Evolutionary conservation across 1,140 invertebrate genomes (phyloP).

Genomic region (Mycetomoellerius zeteki): DNA sequence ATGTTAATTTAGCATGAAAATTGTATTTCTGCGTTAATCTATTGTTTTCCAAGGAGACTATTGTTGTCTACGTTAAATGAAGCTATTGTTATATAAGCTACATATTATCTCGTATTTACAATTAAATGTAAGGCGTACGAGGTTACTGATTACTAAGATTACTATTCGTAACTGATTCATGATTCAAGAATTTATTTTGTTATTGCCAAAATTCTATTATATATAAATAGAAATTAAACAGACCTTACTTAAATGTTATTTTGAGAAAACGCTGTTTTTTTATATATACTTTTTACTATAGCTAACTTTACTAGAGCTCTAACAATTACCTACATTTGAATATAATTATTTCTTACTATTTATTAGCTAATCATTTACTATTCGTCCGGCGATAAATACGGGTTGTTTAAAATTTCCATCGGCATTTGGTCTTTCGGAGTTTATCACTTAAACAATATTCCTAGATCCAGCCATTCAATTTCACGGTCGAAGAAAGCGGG

Average conservation of each 20-base stretch:
- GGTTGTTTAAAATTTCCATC: background rate
- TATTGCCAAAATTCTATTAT: background rate
- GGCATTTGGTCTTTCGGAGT: background rate
- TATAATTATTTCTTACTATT: background rate
- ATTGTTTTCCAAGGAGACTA: background rate
- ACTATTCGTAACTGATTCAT: no score
- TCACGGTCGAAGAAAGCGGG: constrained; percentile 26
- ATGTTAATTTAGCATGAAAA: constrained; percentile 16
- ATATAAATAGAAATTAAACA: constrained; percentile 12
- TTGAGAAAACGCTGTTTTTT: background rate
- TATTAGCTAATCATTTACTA: background rate
- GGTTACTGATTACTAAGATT: background rate
- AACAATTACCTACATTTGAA: constrained; percentile 9
- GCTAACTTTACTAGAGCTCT: background rate
- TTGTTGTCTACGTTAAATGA: constrained; percentile 5
- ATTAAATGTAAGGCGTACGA: background rate
- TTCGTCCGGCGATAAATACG: background rate
- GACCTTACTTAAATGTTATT: background rate
- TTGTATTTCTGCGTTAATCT: constrained; percentile 9
- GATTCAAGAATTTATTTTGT: background rate
- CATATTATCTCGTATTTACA: background rate
- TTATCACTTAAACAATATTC: constrained; percentile 11
- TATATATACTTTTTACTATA: background rate
- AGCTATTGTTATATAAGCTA: background rate
- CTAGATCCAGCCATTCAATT: background rate